Conservation (phyloP, 2,113 vertebrate genomes). For the Poecilia latipinna region DNA sequence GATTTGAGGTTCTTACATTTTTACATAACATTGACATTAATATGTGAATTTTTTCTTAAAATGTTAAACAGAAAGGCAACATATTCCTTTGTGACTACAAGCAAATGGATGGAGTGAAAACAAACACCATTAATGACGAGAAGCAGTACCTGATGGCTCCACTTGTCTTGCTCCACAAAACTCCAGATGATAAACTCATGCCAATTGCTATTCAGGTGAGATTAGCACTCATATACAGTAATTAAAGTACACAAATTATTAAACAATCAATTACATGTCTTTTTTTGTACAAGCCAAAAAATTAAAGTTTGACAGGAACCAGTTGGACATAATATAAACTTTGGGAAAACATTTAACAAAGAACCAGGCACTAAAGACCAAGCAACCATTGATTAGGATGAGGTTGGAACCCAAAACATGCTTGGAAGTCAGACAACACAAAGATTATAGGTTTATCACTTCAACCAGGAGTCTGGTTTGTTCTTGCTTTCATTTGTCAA, state of each 20-base stretch:
- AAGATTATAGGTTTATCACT: too few relatives aligned
- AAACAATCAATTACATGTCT: background rate
- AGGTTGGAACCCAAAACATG: too few relatives aligned
- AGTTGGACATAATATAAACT: background rate
- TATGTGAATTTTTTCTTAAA: background rate
- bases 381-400: too few relatives aligned
- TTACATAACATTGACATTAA: background rate
- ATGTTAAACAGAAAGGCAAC: conserved; percentile 78
- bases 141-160: conserved; percentile 79
- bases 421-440: too few relatives aligned
- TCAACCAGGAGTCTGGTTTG: too few relatives aligned
- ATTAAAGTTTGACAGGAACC: background rate
- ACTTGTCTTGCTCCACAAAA: conserved; percentile 76
- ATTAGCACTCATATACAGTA: background rate
- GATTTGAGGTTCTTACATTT: conserved; percentile 2
- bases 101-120: conserved; percentile 70
- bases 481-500: too few relatives aligned
- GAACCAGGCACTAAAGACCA: too few relatives aligned
- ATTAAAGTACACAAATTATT: background rate
- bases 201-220: conserved; percentile 85
- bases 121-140: conserved; percentile 69
- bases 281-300: background rate
- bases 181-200: conserved; percentile 63
- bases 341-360: too few relatives aligned
- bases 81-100: conserved; percentile 83